Evolutionary conservation across 37 sponge, comb jelly and placozoan species (phyloP).

Genomic region (Hexactinellida sp.): DNA sequence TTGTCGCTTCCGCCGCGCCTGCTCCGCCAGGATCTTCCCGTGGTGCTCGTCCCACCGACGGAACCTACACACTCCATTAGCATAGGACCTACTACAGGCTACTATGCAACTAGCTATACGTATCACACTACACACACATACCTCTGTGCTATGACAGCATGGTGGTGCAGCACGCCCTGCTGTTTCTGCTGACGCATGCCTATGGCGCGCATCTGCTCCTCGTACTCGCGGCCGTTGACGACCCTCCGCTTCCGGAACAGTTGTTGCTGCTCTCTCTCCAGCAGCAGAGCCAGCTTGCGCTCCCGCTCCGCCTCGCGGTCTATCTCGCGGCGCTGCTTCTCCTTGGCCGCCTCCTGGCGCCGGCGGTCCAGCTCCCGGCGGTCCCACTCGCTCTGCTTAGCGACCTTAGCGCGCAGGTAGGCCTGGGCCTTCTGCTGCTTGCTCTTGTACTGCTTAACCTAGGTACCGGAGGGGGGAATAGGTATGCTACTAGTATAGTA

Average conservation of each 20-base stretch:
- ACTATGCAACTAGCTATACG: not conserved
- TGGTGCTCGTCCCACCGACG: slow-evolving; percentile 24
- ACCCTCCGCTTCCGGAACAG: not conserved
- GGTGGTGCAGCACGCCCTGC: not conserved
- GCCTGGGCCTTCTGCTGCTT: not conserved
- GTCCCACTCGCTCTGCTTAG: not conserved
- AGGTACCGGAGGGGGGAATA: too few species aligned
- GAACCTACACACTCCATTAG: not conserved
- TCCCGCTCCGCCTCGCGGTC: not conserved
- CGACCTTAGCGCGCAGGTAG: not conserved
- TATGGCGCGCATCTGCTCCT: not conserved
- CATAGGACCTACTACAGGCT: not conserved
- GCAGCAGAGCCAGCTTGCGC: not conserved
- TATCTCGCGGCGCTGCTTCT: not conserved
- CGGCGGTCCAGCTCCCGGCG: not conserved
- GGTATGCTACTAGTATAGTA: too few species aligned
- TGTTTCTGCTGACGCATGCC: not conserved
- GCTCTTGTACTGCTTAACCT: not conserved
- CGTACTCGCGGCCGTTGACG: not conserved
- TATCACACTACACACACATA: not conserved
- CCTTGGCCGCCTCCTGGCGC: slow-evolving; percentile 3
- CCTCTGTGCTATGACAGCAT: slow-evolving; percentile 13
- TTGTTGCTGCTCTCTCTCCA: not conserved
- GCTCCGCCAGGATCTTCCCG: not conserved
- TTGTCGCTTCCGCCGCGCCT: slow-evolving; percentile 11